Evolutionary conservation across 2,113 vertebrate species (phyloP).

Genomic region (Otus sunia): DNA sequence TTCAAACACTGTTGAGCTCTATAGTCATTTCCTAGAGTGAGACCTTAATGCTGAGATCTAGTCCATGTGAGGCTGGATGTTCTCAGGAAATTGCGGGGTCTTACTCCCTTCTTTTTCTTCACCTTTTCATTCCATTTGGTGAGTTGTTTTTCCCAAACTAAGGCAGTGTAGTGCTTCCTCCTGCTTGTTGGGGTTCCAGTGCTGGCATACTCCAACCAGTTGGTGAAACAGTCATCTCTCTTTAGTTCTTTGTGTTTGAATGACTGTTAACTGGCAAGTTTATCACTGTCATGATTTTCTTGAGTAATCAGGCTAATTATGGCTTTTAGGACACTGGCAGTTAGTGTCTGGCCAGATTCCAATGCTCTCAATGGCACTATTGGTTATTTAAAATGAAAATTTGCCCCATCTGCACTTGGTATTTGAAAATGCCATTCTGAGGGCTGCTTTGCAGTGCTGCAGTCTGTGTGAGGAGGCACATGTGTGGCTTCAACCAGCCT

Average conservation of each 20-base stretch:
- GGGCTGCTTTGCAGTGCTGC: neutral
- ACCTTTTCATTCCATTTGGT: neutral
- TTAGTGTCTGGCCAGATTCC: neutral
- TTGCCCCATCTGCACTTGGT: neutral
- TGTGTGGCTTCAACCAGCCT: neutral
- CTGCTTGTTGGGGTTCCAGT: neutral
- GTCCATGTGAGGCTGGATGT: neutral
- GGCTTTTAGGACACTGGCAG: neutral
- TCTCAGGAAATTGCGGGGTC: neutral
- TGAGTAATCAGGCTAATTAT: neutral
- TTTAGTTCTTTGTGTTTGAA: neutral
- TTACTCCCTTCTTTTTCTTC: neutral
- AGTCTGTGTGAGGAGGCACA: neutral
- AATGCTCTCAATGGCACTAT: neutral
- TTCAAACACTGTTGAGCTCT: neutral
- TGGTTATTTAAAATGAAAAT: neutral
- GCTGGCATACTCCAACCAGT: neutral
- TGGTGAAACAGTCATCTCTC: neutral
- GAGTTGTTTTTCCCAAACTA: neutral
- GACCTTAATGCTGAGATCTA: neutral
- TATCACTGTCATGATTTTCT: neutral
- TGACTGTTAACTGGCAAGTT: neutral
- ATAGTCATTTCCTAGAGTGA: neutral
- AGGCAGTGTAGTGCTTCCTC: neutral
- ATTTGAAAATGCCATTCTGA: neutral